Evolutionary conservation across 2,797 vertebrate genomes (phyloP), one percentile per base, ranked within the genome.

Genomic region (Danionella dracula): DNA sequence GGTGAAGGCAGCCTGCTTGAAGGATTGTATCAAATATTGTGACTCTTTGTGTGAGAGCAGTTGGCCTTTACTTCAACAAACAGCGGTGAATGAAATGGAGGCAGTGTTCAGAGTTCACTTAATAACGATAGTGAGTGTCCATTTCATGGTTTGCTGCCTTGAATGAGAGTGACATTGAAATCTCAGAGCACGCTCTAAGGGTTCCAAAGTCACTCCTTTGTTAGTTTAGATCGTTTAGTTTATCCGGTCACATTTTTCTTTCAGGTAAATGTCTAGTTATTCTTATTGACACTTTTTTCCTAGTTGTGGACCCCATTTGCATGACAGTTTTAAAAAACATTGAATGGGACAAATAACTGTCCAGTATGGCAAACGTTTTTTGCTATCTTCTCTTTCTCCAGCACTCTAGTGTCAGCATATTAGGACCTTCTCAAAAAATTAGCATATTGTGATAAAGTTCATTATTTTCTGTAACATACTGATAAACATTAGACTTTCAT

Each of bases 111-210:
- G 12, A 38, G 32, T 45, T 56, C 40, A 44, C 60, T 4, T 16
- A 37, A 19, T 35, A 61, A 61, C 21, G 48, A 46, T 46, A 51
- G 16, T 20, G 51, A 20, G 60, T 35, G 16, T 37, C n/a, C 31
- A 48, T 61, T 61, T 51, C 37, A 63, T 63, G 48, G 35, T 41
- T 53, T 41, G 48, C 21, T 63, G 44, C 27, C 51, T 32, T 34
- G 46, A 38, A 60, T 45, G 15, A 51, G 51, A 32, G 15, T 57
- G 29, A 40, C 59, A 40, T 46, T 53, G 37, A 46, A 27, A 61
- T 27, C 31, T 15, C 42, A 48, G 42, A 49, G 19, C 32, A 17
- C 37, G 20, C 23, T 11, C 15, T 15, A 44, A 46, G 11, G 45
- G 20, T 59, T 59, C 11, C 29, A 45, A 45, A n/a, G 8, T 11